Conservation (phyloP, 2,888 invertebrate genomes). For the Cancer borealis region DNA sequence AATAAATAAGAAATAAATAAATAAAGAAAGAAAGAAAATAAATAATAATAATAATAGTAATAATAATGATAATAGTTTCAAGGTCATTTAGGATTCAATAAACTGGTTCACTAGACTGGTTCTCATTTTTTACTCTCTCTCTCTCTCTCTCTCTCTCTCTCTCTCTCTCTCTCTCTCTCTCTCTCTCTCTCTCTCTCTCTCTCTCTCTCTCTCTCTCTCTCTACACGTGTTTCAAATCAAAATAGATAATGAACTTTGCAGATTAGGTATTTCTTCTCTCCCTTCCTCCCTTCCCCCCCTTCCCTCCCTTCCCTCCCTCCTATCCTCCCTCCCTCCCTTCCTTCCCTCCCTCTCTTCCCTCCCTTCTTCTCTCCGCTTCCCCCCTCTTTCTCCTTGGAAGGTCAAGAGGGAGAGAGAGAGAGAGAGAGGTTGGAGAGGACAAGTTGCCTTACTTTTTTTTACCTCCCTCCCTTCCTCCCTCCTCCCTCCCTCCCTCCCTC, state of each 20-base stretch:
- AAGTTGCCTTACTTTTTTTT: no score
- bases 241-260: no score
- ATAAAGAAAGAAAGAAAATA: no score
- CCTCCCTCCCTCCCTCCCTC: not conserved
- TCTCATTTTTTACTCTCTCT: not conserved
- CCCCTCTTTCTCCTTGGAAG: not conserved
- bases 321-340: not conserved
- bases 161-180: conserved; percentile 20
- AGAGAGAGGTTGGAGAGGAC: no score
- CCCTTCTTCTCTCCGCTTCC: not conserved
- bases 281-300: not conserved
- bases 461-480: no score
- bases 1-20: no score
- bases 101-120: no score
- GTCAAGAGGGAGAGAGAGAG: no score
- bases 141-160: not conserved
- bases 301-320: not conserved
- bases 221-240: no score
- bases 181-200: conserved; percentile 11
- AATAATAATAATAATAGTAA: no score
- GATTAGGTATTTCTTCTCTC: not conserved
- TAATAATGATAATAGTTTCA: no score
- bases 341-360: not conserved
- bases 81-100: no score
- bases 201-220: not conserved